Conservation (phyloP, 2,113 vertebrate species). For the Aepyceros melampus region DNA sequence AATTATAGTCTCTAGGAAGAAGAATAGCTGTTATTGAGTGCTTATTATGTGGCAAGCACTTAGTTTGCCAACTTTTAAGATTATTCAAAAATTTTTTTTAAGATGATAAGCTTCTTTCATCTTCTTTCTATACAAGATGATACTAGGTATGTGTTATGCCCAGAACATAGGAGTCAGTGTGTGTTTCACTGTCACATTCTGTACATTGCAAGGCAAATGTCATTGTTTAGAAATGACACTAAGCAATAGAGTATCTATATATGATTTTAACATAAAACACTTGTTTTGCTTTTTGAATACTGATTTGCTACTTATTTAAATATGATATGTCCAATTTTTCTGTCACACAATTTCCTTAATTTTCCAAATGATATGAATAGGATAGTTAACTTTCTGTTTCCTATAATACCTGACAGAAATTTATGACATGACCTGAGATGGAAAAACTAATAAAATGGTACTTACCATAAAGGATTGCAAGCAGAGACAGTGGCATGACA, state of each 20-base stretch:
- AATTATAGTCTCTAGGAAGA: background rate
- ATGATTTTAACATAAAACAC: background rate
- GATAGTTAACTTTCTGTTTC: background rate
- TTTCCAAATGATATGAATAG: background rate
- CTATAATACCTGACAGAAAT: background rate
- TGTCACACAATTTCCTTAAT: background rate
- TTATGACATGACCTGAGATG: background rate
- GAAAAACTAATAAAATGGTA: conserved; percentile 56
- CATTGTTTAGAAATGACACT: background rate
- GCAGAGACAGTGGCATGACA: conserved; percentile 97
- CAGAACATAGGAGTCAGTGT: background rate
- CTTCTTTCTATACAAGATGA: background rate
- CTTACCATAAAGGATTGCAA: conserved; percentile 97
- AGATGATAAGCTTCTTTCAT: background rate
- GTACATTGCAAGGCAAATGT: background rate
- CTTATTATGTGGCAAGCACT: background rate
- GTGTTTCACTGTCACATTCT: background rate
- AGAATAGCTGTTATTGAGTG: background rate
- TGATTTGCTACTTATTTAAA: background rate
- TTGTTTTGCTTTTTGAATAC: background rate
- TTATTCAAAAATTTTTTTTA: background rate
- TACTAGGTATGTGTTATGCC: background rate
- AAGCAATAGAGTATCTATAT: background rate
- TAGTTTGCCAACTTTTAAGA: background rate
- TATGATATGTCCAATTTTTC: background rate